These are phyloP conservation scores for Staurois parvus DNA, from an alignment of 2,797 vertebrate genomes.

Conservation along the genomic window DNA sequence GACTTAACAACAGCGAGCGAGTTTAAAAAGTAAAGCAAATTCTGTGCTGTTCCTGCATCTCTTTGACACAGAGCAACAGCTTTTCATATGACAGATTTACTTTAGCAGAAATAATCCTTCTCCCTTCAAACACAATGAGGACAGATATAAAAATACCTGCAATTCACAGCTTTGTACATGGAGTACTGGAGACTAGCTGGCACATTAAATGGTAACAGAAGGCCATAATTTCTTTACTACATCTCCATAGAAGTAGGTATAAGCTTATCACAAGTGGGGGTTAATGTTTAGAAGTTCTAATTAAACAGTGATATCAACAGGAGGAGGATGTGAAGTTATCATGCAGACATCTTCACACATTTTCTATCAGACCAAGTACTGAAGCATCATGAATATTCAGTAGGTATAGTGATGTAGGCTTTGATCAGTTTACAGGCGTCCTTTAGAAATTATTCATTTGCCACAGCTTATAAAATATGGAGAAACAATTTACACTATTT, in stretches of 20 bases:
- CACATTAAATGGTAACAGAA: constrained; percentile 2
- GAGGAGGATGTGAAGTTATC: background rate
- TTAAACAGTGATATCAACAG: constrained; percentile 35
- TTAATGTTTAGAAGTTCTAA: constrained; percentile 31
- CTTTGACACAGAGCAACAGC: background rate
- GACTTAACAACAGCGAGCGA: too few species aligned
- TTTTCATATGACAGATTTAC: background rate
- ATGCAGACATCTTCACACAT: constrained; percentile 46
- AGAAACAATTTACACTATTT: constrained; percentile 2
- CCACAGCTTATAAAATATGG: constrained; percentile 19
- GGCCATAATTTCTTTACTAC: background rate
- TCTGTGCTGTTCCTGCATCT: too few species aligned
- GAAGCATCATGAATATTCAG: constrained; percentile 53
- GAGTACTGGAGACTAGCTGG: background rate
- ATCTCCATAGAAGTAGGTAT: background rate
- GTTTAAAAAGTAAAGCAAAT: too few species aligned
- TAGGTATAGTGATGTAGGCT: background rate
- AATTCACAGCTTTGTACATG: background rate
- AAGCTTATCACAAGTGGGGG: background rate
- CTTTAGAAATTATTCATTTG: constrained; percentile 40
- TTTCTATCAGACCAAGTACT: constrained; percentile 21
- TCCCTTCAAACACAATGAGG: background rate
- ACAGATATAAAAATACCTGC: constrained; percentile 3
- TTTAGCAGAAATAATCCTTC: background rate
- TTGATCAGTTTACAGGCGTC: constrained; percentile 38